Conservation (phyloP, 2,797 vertebrate genomes). For the Gouania willdenowi region DNA sequence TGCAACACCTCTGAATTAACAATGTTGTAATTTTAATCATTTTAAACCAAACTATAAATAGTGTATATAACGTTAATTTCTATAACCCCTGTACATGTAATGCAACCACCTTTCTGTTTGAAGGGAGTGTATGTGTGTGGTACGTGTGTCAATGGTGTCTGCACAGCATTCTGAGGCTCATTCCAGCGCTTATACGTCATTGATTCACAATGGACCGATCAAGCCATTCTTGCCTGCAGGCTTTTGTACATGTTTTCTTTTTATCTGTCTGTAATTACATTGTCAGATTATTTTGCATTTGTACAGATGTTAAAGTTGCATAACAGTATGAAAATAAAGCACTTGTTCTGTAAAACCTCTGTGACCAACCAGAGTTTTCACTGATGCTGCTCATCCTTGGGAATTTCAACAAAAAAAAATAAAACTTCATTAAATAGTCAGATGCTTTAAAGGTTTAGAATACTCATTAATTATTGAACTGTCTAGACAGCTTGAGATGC, state of each 20-base stretch:
- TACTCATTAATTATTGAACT: conserved; percentile 63
- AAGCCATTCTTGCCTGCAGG: conserved; percentile 82
- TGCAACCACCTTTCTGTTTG: conserved; percentile 94
- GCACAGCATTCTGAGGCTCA: conserved; percentile 84
- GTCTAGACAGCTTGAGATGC: conserved; percentile 66
- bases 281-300: conserved; percentile 83
- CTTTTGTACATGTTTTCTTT: conserved; percentile 85
- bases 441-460: conserved; percentile 58
- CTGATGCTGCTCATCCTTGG: conserved; percentile 27
- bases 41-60: conserved; percentile 80
- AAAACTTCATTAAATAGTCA: conserved; percentile 65
- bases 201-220: conserved; percentile 85
- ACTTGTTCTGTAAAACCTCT: conserved; percentile 80
- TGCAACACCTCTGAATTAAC: conserved; percentile 62
- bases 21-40: conserved; percentile 73
- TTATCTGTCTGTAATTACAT: conserved; percentile 84
- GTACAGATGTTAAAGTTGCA: conserved; percentile 98
- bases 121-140: conserved; percentile 90
- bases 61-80: conserved; percentile 82
- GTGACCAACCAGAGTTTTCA: conserved; percentile 2
- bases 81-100: conserved; percentile 91
- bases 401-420: no score
- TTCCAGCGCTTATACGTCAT: conserved; percentile 78
- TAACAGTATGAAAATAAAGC: conserved; percentile 96
- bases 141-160: conserved; percentile 83